Evolutionary conservation across 1,140 invertebrate species (phyloP).

Genomic region (Macrobrachium rosenbergii): DNA sequence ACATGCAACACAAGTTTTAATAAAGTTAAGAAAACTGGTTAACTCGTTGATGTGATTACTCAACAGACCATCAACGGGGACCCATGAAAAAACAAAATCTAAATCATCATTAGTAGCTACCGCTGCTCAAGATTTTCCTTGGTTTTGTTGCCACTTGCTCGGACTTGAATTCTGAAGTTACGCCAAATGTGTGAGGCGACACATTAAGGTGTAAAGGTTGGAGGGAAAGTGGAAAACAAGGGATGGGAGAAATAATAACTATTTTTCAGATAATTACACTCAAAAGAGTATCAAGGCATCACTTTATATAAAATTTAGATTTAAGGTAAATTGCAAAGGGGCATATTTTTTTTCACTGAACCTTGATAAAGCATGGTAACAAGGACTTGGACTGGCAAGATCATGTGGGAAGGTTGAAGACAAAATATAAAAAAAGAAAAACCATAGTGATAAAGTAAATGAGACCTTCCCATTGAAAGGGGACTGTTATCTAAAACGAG

Average conservation of each 20-base stretch:
- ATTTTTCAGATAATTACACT: no score
- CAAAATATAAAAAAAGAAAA: no score
- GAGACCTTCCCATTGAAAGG: no score
- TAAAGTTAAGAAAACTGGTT: slow-evolving; percentile 31
- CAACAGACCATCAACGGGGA: slow-evolving; percentile 19
- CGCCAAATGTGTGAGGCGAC: background rate
- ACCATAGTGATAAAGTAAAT: no score
- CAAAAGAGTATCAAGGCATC: no score
- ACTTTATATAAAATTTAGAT: no score
- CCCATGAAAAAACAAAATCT: slow-evolving; percentile 27
- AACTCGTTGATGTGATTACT: slow-evolving; percentile 24
- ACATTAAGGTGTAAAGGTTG: background rate
- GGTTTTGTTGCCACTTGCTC: slow-evolving; percentile 44
- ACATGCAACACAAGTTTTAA: slow-evolving; percentile 44
- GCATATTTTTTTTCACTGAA: no score
- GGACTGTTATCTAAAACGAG: no score
- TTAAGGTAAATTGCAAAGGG: no score
- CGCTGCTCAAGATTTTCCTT: slow-evolving; percentile 19
- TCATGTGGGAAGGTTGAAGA: no score
- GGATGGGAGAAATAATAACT: background rate
- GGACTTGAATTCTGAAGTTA: slow-evolving; percentile 21
- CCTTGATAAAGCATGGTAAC: no score
- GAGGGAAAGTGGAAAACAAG: background rate
- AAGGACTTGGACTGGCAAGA: no score
- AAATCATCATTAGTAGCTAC: slow-evolving; percentile 13